A percentile compares a stretch with the other conserved stretches of the same genome.
Conservation (phyloP, 2,113 vertebrate species). For the Colius striatus region DNA sequence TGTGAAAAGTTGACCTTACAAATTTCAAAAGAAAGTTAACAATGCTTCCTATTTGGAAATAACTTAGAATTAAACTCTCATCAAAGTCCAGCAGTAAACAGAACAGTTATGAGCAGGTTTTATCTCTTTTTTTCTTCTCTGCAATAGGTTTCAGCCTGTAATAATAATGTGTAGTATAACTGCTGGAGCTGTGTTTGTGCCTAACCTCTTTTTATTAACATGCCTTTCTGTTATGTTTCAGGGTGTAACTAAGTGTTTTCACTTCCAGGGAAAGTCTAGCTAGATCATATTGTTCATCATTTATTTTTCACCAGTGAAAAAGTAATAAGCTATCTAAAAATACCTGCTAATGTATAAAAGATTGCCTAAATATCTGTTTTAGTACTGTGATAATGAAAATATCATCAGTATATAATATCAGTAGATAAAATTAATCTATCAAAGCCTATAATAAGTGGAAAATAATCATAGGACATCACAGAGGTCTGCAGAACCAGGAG, state of each 20-base stretch:
- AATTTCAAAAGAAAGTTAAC: not conserved
- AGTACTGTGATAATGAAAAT: not conserved
- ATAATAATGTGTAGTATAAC: not conserved
- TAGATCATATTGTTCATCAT: not conserved
- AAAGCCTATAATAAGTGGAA: not conserved
- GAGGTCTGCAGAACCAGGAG: conserved; percentile 10
- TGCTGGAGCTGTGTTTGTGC: not conserved
- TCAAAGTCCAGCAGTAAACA: not conserved
- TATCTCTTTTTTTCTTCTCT: not conserved
- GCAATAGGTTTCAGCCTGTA: not conserved
- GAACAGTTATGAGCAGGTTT: not conserved
- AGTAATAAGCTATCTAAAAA: not conserved
- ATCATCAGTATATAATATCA: not conserved
- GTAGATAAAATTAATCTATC: not conserved
- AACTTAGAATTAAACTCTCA: not conserved
- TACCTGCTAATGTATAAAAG: not conserved
- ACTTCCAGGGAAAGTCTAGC: not conserved
- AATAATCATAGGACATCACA: not conserved
- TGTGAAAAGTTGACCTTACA: not conserved
- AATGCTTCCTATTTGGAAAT: not conserved
- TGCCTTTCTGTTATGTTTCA: not conserved
- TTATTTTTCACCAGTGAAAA: not conserved
- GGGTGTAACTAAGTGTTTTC: conserved; percentile 19
- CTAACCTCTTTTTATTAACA: not conserved
- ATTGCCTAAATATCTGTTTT: not conserved